Evolutionary conservation across 2,797 vertebrate genomes (phyloP).

Genomic region (Danio aesculapii): DNA sequence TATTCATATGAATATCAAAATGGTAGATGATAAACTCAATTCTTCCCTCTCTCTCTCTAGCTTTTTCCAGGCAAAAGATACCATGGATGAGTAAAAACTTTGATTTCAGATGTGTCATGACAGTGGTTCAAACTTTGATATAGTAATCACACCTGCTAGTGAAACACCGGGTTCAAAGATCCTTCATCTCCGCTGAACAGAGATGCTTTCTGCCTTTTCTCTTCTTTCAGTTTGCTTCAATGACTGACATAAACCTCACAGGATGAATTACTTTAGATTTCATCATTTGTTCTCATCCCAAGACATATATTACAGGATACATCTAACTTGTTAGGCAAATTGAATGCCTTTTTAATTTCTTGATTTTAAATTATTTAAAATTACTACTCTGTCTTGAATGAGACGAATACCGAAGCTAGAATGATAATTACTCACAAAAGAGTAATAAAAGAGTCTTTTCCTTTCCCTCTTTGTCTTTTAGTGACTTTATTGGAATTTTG

Average conservation of each 20-base stretch:
- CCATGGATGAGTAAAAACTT: conserved; percentile 80
- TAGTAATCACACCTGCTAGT: conserved; percentile 62
- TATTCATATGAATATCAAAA: neutral
- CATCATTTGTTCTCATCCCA: conserved; percentile 33
- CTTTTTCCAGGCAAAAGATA: conserved; percentile 78
- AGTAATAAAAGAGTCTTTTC: neutral
- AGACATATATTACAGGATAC: conserved; percentile 19
- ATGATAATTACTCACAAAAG: neutral
- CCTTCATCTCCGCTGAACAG: conserved; percentile 40
- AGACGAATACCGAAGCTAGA: neutral
- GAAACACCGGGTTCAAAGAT: conserved; percentile 38
- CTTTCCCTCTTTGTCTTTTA: neutral
- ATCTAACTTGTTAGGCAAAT: conserved; percentile 19
- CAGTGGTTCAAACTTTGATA: conserved; percentile 70
- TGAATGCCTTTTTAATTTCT: neutral
- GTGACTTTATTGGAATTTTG: neutral
- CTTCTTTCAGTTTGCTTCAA: conserved; percentile 55
- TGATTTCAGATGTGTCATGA: conserved; percentile 80
- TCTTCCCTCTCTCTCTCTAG: conserved; percentile 34
- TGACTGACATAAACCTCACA: conserved; percentile 54
- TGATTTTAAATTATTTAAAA: neutral
- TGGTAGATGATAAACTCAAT: no score
- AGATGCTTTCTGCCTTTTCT: conserved; percentile 43
- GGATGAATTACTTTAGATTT: conserved; percentile 43
- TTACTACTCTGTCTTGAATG: neutral